A percentile compares a stretch with the other conserved stretches of the same genome.
Conservation (phyloP, 2,797 vertebrate species). For the Acropternis orthonyx region DNA sequence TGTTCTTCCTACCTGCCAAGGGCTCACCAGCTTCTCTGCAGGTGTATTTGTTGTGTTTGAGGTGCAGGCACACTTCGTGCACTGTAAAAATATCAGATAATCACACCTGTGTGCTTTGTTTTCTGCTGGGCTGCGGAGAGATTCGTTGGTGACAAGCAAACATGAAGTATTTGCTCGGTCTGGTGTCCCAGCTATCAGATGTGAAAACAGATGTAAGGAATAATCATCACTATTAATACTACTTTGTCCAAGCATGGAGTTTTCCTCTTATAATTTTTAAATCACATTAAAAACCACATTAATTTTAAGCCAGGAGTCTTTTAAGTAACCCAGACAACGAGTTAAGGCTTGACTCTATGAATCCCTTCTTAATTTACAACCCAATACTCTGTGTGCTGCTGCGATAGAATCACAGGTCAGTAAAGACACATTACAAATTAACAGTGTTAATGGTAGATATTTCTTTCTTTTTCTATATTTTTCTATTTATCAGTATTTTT, state of each 20-base stretch:
- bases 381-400: fast-evolving
- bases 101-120: background rate
- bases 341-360: background rate
- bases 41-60: background rate
- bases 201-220: background rate
- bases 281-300: background rate
- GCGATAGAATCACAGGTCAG: background rate
- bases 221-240: background rate
- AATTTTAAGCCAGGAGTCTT: background rate
- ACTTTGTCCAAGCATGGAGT: background rate
- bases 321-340: background rate
- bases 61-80: background rate
- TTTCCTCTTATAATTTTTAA: background rate
- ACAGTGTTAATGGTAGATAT: background rate
- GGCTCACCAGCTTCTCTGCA: background rate
- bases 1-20: background rate
- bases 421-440: background rate
- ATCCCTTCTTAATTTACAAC: background rate
- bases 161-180: background rate
- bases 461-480: background rate
- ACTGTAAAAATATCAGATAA: background rate
- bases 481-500: background rate
- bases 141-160: background rate
- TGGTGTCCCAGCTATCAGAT: background rate
- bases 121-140: fast-evolving